Conservation (phyloP, 37 sponge, comb jelly and placozoan genomes). For the Hormiphora californensis region DNA sequence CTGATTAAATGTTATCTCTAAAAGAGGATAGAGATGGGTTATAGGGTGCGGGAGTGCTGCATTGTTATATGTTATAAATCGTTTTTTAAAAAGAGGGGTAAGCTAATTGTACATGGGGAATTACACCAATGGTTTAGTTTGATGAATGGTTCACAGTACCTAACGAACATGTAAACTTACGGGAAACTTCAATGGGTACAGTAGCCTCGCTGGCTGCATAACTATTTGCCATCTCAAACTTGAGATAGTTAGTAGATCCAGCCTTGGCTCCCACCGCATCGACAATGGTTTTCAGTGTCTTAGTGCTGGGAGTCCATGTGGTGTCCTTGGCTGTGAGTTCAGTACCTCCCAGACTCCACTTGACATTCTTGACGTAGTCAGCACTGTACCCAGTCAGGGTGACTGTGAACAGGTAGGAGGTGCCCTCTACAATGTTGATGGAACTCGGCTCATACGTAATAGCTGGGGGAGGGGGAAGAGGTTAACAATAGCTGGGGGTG, state of each 20-base stretch:
- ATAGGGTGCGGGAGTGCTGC: no score
- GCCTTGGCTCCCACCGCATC: background rate
- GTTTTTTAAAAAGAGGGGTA: no score
- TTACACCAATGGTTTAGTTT: no score
- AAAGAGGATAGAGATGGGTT: no score
- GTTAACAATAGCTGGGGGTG: no score
- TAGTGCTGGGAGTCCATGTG: background rate
- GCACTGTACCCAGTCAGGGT: background rate
- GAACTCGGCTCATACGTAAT: background rate
- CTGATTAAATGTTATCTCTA: no score
- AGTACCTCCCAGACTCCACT: background rate
- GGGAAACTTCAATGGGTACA: background rate
- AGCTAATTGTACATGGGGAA: no score
- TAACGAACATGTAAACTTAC: background rate
- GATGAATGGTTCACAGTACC: no score
- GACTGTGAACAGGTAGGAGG: background rate
- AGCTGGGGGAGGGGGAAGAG: background rate
- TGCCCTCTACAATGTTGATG: background rate
- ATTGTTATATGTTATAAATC: no score
- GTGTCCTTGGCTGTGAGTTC: background rate
- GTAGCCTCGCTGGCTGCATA: background rate
- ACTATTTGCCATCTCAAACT: background rate
- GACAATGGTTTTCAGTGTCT: background rate
- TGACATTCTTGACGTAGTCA: background rate
- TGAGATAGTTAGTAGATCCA: background rate